phyloP scores from a whole-genome alignment of 2,888 invertebrate species.

The Venustoraphidia nigricollis region DNA sequence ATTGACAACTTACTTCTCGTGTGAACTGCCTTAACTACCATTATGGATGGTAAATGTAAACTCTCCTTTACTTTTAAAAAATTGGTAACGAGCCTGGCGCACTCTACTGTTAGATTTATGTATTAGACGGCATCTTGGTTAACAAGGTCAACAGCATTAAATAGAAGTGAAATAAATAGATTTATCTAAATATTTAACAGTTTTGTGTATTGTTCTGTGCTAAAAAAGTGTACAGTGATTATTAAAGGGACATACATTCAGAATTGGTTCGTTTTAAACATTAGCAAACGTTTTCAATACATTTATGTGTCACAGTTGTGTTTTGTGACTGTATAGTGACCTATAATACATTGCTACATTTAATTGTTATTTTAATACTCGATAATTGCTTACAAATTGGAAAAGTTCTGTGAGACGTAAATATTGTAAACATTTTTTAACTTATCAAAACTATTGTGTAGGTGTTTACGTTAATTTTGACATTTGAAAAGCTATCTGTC shows the following conservation, averaged over 20 bases:
- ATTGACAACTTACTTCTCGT: no score
- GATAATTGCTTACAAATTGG: no score
- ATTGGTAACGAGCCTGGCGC: not conserved
- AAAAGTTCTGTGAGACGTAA: no score
- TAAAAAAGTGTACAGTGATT: no score
- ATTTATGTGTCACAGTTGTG: constrained; percentile 1
- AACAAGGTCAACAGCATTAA: constrained; percentile 29
- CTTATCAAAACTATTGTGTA: not conserved
- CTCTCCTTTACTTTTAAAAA: no score
- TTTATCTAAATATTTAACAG: no score
- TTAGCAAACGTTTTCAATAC: no score
- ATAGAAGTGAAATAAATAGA: constrained; percentile 11
- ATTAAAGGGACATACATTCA: no score
- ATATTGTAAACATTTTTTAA: not conserved
- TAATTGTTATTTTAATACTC: not conserved
- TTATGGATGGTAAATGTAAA: no score
- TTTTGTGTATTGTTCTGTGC: no score
- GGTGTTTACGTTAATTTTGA: constrained; percentile 5
- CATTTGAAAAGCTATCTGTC: constrained; percentile 11
- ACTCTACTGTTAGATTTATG: constrained; percentile 1
- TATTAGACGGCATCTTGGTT: constrained; percentile 23
- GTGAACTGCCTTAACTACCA: no score
- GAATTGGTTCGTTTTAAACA: no score
- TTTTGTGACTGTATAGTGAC: constrained; percentile 12
- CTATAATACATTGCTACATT: constrained; percentile 11